phyloP scores from a whole-genome alignment of 2,113 vertebrate genomes.

The Prietella phreatophila region DNA sequence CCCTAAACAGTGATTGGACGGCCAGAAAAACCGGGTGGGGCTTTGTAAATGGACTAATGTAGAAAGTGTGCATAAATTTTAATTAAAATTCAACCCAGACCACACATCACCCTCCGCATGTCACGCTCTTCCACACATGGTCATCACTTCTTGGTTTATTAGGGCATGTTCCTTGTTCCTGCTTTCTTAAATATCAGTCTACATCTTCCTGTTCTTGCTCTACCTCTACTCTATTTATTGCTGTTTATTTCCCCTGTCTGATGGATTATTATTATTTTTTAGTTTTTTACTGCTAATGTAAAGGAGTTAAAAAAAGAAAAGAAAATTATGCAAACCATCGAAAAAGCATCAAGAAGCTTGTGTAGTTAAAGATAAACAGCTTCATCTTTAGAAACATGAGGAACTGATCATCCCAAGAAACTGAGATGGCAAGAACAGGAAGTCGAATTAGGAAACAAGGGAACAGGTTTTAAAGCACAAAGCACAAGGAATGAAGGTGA shows the following conservation, averaged over 20 bases:
- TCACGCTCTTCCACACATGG: not conserved
- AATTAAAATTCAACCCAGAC: not conserved
- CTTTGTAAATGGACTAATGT: not conserved
- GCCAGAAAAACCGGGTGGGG: not conserved
- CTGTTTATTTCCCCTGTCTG: not conserved
- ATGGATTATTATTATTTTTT: too few species aligned
- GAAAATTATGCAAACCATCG: not conserved
- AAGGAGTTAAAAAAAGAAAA: too few species aligned
- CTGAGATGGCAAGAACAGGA: not conserved
- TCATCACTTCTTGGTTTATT: not conserved
- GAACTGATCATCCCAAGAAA: not conserved
- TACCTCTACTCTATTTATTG: not conserved
- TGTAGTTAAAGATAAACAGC: not conserved
- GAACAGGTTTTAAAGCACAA: not conserved
- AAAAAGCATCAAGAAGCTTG: not conserved
- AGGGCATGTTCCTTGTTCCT: not conserved
- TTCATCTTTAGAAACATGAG: not conserved
- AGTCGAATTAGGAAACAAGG: not conserved
- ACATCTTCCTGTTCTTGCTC: not conserved
- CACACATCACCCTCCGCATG: not conserved
- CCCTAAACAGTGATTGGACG: too few species aligned
- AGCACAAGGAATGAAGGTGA: not conserved
- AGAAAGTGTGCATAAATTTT: not conserved
- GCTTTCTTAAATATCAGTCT: not conserved
- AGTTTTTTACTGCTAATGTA: not conserved